Conservation (phyloP, 1,140 invertebrate genomes). For the Lasaia peninsularis region DNA sequence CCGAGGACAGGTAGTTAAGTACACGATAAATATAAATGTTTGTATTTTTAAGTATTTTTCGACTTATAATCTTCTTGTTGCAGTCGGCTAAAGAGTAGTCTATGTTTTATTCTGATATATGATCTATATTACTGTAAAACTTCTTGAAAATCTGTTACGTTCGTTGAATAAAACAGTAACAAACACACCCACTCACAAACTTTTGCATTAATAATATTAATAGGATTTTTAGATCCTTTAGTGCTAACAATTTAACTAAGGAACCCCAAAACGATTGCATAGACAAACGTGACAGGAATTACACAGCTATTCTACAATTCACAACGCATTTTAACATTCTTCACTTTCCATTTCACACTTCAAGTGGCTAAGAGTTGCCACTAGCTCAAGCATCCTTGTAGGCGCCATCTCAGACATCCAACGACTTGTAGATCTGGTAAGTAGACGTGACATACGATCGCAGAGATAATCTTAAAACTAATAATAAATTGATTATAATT, state of each 20-base stretch:
- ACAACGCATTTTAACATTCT: slow-evolving; percentile 23
- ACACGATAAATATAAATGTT: no score
- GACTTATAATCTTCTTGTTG: no score
- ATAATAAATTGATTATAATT: no score
- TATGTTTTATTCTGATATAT: no score
- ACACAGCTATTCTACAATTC: slow-evolving; percentile 10
- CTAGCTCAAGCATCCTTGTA: slow-evolving; percentile 40
- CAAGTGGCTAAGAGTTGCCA: slow-evolving; percentile 40
- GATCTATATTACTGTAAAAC: no score
- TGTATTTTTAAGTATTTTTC: no score
- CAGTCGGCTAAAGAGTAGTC: no score
- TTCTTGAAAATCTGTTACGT: no score
- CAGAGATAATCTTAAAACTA: background rate
- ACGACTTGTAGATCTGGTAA: background rate
- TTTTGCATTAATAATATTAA: no score
- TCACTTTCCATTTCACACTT: slow-evolving; percentile 27
- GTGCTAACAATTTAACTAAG: background rate
- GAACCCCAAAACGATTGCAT: background rate
- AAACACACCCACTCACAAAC: no score
- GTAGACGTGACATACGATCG: background rate
- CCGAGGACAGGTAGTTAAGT: no score
- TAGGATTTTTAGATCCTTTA: background rate
- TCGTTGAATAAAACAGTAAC: no score
- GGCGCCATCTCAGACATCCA: slow-evolving; percentile 33
- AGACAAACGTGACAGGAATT: slow-evolving; percentile 1